A percentile compares a stretch with the other conserved stretches of the same genome.
phyloP scores from a whole-genome alignment of 2,113 vertebrate species.

The Gavialis gangeticus region DNA sequence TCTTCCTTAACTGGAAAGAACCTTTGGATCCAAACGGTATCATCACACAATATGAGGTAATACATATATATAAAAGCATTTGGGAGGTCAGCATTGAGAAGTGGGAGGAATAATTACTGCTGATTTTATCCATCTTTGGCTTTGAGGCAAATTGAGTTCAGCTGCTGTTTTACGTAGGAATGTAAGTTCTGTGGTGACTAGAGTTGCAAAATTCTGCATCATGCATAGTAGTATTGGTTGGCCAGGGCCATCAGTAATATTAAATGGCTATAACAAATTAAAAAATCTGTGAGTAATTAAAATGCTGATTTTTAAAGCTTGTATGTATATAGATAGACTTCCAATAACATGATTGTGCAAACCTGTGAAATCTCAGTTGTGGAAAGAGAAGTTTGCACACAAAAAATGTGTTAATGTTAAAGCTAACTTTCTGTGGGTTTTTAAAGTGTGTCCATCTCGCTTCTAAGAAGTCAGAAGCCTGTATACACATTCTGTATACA shows the following conservation, averaged over 20 bases:
- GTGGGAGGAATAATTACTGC: background rate
- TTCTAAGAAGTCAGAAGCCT: background rate
- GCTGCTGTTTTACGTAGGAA: background rate
- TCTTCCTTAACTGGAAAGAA: constrained; percentile 97
- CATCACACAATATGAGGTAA: constrained; percentile 98
- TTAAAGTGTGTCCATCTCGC: background rate
- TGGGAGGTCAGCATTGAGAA: background rate
- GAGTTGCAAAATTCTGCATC: background rate
- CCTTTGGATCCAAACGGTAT: constrained; percentile 95
- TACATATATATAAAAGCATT: background rate
- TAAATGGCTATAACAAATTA: background rate
- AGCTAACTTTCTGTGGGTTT: background rate
- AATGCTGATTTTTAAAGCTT: constrained; percentile 12
- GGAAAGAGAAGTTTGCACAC: background rate
- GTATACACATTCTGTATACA: background rate
- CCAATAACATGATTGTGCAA: background rate
- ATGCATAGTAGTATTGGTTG: background rate
- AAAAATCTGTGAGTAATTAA: background rate
- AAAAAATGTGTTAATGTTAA: constrained; percentile 21
- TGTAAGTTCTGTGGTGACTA: background rate
- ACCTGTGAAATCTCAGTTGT: background rate
- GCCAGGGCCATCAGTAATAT: background rate
- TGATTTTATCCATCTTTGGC: background rate
- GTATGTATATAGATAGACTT: background rate
- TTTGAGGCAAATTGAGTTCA: background rate